Evolutionary conservation across 2,888 invertebrate species (phyloP).

Genomic region (Drosophila tripunctata): DNA sequence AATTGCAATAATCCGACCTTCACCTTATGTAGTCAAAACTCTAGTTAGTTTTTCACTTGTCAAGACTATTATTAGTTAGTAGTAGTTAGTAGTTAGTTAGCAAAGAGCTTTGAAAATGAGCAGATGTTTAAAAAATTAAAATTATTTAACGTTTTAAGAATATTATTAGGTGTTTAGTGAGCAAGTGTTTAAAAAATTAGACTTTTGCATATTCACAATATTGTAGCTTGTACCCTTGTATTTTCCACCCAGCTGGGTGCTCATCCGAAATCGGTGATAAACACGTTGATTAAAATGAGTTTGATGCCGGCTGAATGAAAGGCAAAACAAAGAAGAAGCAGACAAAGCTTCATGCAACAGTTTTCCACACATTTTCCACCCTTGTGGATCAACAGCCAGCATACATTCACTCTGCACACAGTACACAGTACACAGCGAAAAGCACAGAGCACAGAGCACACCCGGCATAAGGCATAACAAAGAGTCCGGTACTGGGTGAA

Average conservation of each 20-base stretch:
- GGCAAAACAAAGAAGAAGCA: background rate
- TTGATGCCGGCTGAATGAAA: constrained; percentile 21
- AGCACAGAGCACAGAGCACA: constrained; percentile 4
- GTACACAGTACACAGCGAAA: background rate
- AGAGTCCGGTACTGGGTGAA: constrained; percentile 30
- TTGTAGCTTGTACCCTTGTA: constrained; percentile 1
- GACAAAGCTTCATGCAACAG: constrained; percentile 23
- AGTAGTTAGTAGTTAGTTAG: background rate
- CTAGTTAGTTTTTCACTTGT: too few relatives aligned
- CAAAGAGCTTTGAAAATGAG: background rate
- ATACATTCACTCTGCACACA: background rate
- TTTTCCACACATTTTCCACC: constrained; percentile 29
- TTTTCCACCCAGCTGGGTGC: constrained; percentile 35
- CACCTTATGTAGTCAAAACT: too few relatives aligned
- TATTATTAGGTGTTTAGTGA: too few relatives aligned
- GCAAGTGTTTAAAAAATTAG: background rate
- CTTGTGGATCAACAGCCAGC: constrained; percentile 18
- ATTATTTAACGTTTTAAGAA: too few relatives aligned
- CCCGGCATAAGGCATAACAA: constrained; percentile 7
- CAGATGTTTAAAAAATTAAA: too few relatives aligned
- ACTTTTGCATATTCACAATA: background rate
- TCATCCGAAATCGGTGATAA: constrained; percentile 34
- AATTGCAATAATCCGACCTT: too few relatives aligned
- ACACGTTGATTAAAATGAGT: constrained; percentile 33
- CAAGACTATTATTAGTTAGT: too few relatives aligned